Conservation (phyloP, 2,113 vertebrate genomes). For the Numenius arquata region DNA sequence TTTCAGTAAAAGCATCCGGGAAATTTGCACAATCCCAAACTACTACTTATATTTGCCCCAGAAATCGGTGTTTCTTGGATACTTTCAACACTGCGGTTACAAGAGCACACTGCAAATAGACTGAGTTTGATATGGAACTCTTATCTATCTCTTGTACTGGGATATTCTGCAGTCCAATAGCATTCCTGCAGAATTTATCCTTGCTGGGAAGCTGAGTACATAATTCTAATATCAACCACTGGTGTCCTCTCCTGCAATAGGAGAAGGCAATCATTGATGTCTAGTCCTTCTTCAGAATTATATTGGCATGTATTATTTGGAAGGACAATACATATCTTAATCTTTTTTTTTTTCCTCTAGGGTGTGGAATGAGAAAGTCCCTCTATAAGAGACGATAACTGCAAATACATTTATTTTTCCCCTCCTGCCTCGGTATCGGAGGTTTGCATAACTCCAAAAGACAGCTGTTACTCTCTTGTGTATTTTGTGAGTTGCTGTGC, state of each 20-base stretch:
- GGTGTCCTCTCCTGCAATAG: background rate
- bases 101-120: background rate
- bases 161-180: background rate
- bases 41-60: background rate
- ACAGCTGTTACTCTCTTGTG: background rate
- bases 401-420: too few species aligned
- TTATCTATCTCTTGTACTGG: background rate
- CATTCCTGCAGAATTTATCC: background rate
- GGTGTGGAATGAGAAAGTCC: constrained; percentile 16
- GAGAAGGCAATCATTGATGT: background rate
- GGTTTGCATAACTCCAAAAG: background rate
- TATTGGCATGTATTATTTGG: background rate
- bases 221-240: background rate
- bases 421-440: too few species aligned
- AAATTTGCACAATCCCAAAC: background rate
- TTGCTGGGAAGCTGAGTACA: background rate
- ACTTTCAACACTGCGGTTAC: background rate
- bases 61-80: background rate
- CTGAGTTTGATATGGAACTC: background rate
- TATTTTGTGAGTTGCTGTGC: constrained; percentile 25
- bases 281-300: background rate
- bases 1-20: background rate
- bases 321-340: background rate
- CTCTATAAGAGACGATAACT: constrained; percentile 59
- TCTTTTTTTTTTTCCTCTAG: background rate